These are phyloP conservation scores for Molossus alvarezi DNA, from an alignment of 2,797 vertebrate genomes.

Conservation along the genomic window DNA sequence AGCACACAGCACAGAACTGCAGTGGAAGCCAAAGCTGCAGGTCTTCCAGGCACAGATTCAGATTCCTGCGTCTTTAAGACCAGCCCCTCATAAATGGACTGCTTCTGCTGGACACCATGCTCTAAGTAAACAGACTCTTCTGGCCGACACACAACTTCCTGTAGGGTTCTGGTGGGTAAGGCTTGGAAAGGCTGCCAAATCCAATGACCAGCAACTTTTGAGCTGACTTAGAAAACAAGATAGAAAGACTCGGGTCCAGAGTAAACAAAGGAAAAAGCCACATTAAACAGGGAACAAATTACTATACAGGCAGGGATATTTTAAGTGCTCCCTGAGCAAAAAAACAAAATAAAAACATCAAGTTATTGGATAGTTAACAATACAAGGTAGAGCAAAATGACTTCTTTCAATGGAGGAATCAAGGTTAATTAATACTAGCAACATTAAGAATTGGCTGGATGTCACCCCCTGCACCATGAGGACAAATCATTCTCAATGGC, in stretches of 20 bases:
- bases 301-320: conserved; percentile 86
- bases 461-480: conserved; percentile 55
- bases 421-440: conserved; percentile 77
- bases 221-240: conserved; percentile 92
- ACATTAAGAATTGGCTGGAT: conserved; percentile 62
- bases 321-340: conserved; percentile 81
- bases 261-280: conserved; percentile 90
- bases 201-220: conserved; percentile 89
- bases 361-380: conserved; percentile 66
- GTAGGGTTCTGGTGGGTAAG: conserved; percentile 89
- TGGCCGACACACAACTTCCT: conserved; percentile 91
- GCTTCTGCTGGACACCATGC: conserved; percentile 86
- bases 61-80: conserved; percentile 87
- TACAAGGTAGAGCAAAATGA: conserved; percentile 64
- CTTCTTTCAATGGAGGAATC: conserved; percentile 57
- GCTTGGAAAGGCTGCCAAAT: conserved; percentile 88
- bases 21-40: not conserved
- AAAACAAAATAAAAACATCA: conserved; percentile 59
- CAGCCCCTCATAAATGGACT: conserved; percentile 73
- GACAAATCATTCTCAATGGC: conserved; percentile 66
- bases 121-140: conserved; percentile 89
- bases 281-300: conserved; percentile 88
- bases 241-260: conserved; percentile 88
- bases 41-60: conserved; percentile 52
- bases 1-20: not conserved